A percentile compares a stretch with the other conserved stretches of the same genome.
Conservation (phyloP, 2,797 vertebrate genomes). For the Anabacerthia variegaticeps region DNA sequence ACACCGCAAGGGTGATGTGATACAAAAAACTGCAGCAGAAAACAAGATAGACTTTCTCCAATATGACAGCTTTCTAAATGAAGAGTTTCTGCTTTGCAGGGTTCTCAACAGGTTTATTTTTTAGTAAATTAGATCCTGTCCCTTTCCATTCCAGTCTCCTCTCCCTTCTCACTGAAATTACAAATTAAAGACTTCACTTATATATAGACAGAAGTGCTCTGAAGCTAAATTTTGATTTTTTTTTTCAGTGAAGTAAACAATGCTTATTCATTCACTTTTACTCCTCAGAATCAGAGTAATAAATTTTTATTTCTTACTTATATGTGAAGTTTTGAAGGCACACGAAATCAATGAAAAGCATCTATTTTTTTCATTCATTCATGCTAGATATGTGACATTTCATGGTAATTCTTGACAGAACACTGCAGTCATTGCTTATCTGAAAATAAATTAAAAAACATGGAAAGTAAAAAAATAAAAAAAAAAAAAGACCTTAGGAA, state of each 20-base stretch:
- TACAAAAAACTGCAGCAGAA: constrained; percentile 21
- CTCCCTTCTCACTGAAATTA: background rate
- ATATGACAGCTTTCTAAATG: background rate
- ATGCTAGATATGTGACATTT: constrained; percentile 56
- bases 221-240: background rate
- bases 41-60: background rate
- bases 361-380: constrained; percentile 52
- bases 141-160: background rate
- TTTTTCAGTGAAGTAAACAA: constrained; percentile 8
- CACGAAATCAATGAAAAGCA: background rate
- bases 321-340: constrained; percentile 27
- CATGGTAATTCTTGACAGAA: constrained; percentile 62
- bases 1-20: background rate
- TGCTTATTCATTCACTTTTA: background rate
- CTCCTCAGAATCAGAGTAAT: constrained; percentile 5
- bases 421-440: constrained; percentile 48
- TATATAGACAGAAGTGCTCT: background rate
- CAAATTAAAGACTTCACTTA: background rate
- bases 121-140: background rate
- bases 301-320: constrained; percentile 17
- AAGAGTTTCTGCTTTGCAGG: background rate
- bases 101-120: background rate
- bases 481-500: constrained; percentile 57
- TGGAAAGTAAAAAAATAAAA: constrained; percentile 26
- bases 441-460: constrained; percentile 64